Evolutionary conservation across 2,113 vertebrate species (phyloP).

Genomic region (Thunnus thynnus): DNA sequence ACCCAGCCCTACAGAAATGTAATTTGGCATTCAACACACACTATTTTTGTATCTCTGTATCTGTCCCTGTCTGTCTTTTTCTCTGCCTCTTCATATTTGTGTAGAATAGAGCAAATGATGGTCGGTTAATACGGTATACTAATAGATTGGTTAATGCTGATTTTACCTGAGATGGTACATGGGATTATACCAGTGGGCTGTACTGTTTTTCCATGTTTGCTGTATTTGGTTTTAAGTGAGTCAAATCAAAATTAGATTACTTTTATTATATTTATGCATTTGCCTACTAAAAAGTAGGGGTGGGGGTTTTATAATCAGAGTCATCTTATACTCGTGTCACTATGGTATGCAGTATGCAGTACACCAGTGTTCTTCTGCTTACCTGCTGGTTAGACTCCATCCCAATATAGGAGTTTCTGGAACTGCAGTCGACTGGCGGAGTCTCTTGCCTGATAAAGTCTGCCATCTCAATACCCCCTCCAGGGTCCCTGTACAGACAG

Average conservation of each 20-base stretch:
- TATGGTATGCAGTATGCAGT: neutral
- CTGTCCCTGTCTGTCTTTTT: neutral
- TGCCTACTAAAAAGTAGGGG: neutral
- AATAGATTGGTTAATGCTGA: neutral
- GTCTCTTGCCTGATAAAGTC: constrained; percentile 96
- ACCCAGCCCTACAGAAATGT: no score
- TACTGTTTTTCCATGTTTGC: neutral
- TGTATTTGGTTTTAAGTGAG: neutral
- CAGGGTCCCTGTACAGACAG: constrained; percentile 89
- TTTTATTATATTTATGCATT: neutral
- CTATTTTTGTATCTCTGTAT: no score
- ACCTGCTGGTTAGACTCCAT: constrained; percentile 95
- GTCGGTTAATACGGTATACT: neutral
- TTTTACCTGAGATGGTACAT: neutral
- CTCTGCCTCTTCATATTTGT: neutral
- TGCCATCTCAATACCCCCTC: constrained; percentile 98
- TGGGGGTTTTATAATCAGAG: neutral
- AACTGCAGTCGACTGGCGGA: constrained; percentile 98
- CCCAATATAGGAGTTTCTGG: constrained; percentile 96
- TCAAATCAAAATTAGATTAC: neutral
- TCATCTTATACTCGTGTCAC: neutral
- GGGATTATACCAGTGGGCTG: no score
- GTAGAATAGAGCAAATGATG: no score
- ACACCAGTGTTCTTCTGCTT: constrained; percentile 22
- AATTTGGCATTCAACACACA: no score